A percentile compares a stretch with the other conserved stretches of the same genome.
phyloP scores from a whole-genome alignment of 2,797 vertebrate species.

The Eremophila alpestris region DNA sequence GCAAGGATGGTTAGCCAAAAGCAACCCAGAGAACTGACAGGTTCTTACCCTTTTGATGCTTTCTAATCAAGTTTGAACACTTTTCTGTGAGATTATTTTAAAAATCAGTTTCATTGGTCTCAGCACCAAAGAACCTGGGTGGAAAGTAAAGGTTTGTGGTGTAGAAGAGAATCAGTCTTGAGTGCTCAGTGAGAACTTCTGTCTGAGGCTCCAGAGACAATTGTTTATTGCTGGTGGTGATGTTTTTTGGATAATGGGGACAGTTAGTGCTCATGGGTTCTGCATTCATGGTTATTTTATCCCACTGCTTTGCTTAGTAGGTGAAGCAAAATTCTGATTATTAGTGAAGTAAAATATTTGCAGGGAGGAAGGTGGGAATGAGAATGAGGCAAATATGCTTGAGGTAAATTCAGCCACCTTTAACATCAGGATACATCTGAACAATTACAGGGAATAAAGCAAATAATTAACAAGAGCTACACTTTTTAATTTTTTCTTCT shows the following conservation, averaged over 20 bases:
- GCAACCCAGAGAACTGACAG: neutral
- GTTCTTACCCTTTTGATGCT: slow-evolving; percentile 10
- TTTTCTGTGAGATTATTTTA: neutral
- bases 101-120: neutral
- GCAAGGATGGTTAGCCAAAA: neutral
- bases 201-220: neutral
- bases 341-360: neutral
- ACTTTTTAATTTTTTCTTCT: too few relatives aligned
- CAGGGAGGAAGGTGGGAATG: neutral
- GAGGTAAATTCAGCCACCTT: neutral
- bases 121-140: neutral
- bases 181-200: neutral
- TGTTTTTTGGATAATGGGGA: neutral
- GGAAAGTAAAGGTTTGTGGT: neutral
- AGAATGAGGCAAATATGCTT: neutral
- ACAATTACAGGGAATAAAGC: neutral
- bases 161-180: neutral
- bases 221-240: neutral
- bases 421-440: neutral
- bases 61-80: neutral
- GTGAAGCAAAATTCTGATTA: neutral
- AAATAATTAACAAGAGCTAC: neutral
- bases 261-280: neutral
- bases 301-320: neutral
- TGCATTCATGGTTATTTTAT: neutral